Base-by-base conservation (phyloP, 2,113 vertebrate species). In the Toxostoma redivivum region DNA sequence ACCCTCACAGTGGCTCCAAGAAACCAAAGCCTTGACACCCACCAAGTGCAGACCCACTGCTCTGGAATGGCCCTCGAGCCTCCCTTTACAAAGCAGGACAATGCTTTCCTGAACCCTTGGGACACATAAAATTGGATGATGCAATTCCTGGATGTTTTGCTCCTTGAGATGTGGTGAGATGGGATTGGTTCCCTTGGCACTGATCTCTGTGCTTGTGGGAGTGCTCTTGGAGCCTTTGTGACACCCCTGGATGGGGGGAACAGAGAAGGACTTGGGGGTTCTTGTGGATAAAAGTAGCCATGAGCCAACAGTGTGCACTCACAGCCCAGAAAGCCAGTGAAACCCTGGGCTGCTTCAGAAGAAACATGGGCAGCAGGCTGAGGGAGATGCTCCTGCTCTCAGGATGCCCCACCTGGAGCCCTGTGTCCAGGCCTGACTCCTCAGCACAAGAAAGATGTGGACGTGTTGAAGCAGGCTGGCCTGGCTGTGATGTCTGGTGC, bases 111-210 rank as follows among this genome's bases (percentile, higher is more conserved):
- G 1, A 31, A 17, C 8, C 7, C 12, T 44, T 83, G 47, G 27
- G 56, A 61, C 25, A 37, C 18, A 53, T 9, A 61, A 53, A 83
- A 31, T 3, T 61, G 33, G 16, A 21, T 18, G 3, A 53, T 31
- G 11, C 0, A 0, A 37, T 35, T 31, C 40, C 18, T 37, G 18
- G 18, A 3, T 47, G 28, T 4, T 45, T 18, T 64, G 2, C 3
- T 37, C 38, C 48, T 45, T 38, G 33, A 45, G 23, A 45, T 38
- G 22, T 44, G 12, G 9, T 38, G 38, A 31, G 47, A 37, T 37
- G 31, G 21, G 33, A 71, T 71, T 2, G 1, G 10, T 12, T 71
- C 38, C 47, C 33, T 42, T 53, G 27, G 47, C 2, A 6, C 27
- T 27, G 8, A 44, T 35, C 65, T 33, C 4, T 42, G 37, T 25